Percentiles rank a stretch among this genome's conserved stretches.
These are phyloP conservation scores for Drusus annulatus DNA, from an alignment of 1,140 invertebrate genomes.

Conservation along the genomic window DNA sequence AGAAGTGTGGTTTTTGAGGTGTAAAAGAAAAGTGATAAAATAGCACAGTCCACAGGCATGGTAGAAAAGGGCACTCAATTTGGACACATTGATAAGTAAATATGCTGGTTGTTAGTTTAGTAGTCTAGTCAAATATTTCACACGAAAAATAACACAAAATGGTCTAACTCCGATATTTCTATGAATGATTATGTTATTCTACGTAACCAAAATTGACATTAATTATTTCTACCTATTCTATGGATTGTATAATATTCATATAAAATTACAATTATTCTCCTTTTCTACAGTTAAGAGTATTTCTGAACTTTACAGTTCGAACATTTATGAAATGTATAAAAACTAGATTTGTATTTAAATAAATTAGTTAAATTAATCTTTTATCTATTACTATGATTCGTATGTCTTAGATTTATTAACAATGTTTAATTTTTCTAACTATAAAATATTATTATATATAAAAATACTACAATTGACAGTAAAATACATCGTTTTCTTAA, in stretches of 20 bases:
- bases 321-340: no score
- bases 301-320: no score
- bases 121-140: conserved; percentile 3
- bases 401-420: not conserved
- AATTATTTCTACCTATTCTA: conserved; percentile 3
- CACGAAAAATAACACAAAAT: conserved; percentile 30
- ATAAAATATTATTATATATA: not conserved
- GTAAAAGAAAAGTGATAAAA: not conserved
- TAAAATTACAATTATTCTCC: not conserved
- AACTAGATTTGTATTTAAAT: not conserved
- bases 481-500: conserved; percentile 5
- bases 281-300: no score
- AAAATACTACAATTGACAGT: not conserved
- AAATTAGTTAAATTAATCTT: not conserved
- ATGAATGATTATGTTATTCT: not conserved
- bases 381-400: not conserved
- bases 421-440: not conserved
- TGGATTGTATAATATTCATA: not conserved
- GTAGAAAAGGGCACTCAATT: conserved; percentile 18
- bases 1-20: no score
- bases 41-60: conserved; percentile 27
- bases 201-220: not conserved
- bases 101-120: conserved; percentile 32
- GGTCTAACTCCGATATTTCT: conserved; percentile 2
- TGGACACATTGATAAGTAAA: conserved; percentile 39